Conservation (phyloP, 2,113 vertebrate genomes). For the Cyprinodon tularosa region DNA sequence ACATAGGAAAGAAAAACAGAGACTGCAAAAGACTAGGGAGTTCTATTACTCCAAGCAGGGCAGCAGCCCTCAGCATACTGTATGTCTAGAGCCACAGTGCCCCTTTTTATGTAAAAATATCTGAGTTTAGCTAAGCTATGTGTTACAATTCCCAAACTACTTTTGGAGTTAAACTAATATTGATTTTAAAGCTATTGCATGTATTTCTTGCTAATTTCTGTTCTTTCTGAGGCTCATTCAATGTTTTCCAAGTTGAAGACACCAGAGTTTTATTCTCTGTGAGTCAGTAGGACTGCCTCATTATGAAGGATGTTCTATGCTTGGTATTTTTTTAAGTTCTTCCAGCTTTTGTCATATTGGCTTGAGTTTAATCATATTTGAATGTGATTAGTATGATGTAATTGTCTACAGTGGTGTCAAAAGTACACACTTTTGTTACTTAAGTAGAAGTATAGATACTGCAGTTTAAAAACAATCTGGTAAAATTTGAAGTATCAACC, state of each 20-base stretch:
- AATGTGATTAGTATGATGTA: constrained; percentile 8
- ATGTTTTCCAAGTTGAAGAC: background rate
- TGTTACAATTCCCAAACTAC: background rate
- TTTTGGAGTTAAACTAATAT: no score
- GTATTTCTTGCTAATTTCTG: background rate
- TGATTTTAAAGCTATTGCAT: background rate
- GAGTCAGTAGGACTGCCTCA: constrained; percentile 18
- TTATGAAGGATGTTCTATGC: constrained; percentile 33
- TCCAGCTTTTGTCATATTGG: background rate
- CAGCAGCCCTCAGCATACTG: no score
- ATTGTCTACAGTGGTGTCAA: background rate
- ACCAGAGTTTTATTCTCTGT: background rate
- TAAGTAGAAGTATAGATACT: no score
- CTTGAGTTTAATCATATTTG: constrained; percentile 6
- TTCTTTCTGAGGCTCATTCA: background rate
- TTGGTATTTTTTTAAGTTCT: background rate
- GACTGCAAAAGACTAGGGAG: no score
- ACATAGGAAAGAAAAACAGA: no score
- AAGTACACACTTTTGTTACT: no score
- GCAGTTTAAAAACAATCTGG: no score
- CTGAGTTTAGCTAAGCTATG: no score
- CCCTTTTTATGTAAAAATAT: no score
- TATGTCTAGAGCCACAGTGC: no score
- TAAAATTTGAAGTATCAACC: no score
- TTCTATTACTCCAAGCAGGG: no score